Evolutionary conservation across 2,113 vertebrate genomes (phyloP).

Genomic region (Grus americana): DNA sequence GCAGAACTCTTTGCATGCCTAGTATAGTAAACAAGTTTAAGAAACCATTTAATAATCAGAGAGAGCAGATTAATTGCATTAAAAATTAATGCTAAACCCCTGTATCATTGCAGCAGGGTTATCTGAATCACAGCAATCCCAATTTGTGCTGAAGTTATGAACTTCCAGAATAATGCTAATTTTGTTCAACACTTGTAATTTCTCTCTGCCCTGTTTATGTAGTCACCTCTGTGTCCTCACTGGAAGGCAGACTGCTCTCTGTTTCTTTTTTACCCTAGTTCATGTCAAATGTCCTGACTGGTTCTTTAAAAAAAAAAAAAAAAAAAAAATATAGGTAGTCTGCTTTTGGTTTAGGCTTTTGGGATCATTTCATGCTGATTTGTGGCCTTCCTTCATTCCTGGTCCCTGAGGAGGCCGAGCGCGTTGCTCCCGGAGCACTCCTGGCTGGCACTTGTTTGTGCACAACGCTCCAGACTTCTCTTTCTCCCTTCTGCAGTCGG

Average conservation of each 20-base stretch:
- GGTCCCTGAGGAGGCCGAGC: background rate
- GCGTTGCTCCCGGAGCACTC: background rate
- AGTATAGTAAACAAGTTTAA: background rate
- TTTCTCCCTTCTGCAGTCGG: background rate
- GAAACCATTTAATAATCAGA: background rate
- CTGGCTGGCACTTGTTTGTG: background rate
- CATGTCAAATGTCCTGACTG: background rate
- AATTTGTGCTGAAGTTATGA: background rate
- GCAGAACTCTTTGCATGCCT: background rate
- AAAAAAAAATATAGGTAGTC: background rate
- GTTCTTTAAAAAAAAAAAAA: background rate
- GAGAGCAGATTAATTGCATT: background rate
- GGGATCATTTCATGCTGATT: background rate
- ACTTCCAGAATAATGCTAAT: background rate
- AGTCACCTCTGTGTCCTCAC: background rate
- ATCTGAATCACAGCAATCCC: background rate
- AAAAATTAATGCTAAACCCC: background rate
- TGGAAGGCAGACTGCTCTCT: background rate
- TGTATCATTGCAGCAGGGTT: background rate
- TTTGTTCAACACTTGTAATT: background rate
- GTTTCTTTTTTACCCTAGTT: background rate
- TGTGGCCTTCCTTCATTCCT: background rate
- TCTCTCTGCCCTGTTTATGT: background rate
- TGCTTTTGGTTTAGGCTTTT: background rate
- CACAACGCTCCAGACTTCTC: background rate